phyloP scores from a whole-genome alignment of 2,888 invertebrate species.

The Athrips mouffetella region DNA sequence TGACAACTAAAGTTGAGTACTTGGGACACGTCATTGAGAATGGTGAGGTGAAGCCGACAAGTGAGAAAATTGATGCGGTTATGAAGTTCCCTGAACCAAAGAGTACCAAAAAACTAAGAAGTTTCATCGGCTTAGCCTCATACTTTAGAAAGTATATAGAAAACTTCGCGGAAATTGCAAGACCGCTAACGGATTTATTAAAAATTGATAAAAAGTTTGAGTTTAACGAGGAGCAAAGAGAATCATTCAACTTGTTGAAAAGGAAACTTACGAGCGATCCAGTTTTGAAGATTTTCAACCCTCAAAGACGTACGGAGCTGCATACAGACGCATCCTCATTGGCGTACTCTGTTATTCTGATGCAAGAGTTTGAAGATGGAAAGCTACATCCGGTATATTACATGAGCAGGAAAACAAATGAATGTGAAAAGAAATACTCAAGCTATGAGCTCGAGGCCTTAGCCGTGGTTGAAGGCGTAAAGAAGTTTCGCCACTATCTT shows the following conservation, averaged over 20 bases:
- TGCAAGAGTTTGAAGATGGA: too few relatives aligned
- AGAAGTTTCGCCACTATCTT: too few relatives aligned
- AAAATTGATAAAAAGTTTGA: slow-evolving; percentile 14
- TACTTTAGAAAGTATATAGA: slow-evolving; percentile 26
- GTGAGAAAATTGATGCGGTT: slow-evolving; percentile 24
- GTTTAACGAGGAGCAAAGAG: slow-evolving; percentile 15
- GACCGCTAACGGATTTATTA: slow-evolving; percentile 11
- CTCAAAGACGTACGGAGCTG: slow-evolving; percentile 20
- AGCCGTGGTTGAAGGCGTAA: too few relatives aligned
- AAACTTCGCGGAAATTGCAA: slow-evolving; percentile 19
- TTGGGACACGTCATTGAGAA: slow-evolving; percentile 24
- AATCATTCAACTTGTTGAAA: slow-evolving; percentile 17
- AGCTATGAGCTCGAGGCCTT: too few relatives aligned
- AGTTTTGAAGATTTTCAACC: slow-evolving; percentile 22
- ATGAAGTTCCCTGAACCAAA: slow-evolving; percentile 23
- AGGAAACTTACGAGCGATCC: slow-evolving; percentile 13
- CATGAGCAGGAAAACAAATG: too few relatives aligned
- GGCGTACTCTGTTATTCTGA: too few relatives aligned
- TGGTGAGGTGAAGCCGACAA: slow-evolving; percentile 16
- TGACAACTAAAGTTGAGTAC: slow-evolving; percentile 17
- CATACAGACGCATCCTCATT: slow-evolving; percentile 21
- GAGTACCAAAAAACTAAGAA: slow-evolving; percentile 21
- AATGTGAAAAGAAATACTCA: too few relatives aligned
- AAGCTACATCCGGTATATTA: too few relatives aligned
- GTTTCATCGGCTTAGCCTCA: slow-evolving; percentile 24